These are phyloP conservation scores for Galagoides demidoff DNA, from an alignment of 2,797 vertebrate species.

Conservation along the genomic window DNA sequence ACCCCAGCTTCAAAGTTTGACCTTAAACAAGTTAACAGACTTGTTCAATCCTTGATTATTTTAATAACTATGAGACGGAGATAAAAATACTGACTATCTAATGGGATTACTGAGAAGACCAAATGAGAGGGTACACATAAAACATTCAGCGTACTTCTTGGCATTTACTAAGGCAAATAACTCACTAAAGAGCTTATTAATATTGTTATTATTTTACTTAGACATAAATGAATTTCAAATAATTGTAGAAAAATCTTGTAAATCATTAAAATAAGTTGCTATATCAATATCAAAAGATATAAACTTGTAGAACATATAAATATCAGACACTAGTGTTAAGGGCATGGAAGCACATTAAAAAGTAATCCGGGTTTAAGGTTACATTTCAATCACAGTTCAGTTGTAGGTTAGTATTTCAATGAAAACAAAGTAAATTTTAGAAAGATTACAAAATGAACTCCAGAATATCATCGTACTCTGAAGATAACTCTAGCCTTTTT, in stretches of 20 bases:
- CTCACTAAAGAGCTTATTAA: background rate
- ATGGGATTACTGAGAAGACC: background rate
- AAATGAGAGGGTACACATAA: background rate
- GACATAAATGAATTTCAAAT: constrained; percentile 16
- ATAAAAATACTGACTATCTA: background rate
- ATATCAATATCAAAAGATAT: background rate
- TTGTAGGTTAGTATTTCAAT: background rate
- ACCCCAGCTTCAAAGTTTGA: background rate
- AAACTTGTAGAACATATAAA: constrained; percentile 18
- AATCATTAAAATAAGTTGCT: background rate
- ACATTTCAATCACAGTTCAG: background rate
- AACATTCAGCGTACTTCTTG: background rate
- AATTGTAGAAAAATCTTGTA: constrained; percentile 8
- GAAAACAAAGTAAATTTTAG: constrained; percentile 54
- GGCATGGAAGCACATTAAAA: constrained; percentile 38
- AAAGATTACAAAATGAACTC: constrained; percentile 16
- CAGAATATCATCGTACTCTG: constrained; percentile 32
- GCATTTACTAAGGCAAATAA: constrained; percentile 36
- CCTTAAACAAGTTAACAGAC: background rate
- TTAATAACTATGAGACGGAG: constrained; percentile 13
- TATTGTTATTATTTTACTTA: background rate
- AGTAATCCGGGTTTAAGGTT: background rate
- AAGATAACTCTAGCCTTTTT: background rate
- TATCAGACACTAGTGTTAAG: background rate
- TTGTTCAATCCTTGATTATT: background rate